These are phyloP conservation scores for Ptilodon capucinus DNA, from an alignment of 2,888 invertebrate genomes.

Conservation along the genomic window DNA sequence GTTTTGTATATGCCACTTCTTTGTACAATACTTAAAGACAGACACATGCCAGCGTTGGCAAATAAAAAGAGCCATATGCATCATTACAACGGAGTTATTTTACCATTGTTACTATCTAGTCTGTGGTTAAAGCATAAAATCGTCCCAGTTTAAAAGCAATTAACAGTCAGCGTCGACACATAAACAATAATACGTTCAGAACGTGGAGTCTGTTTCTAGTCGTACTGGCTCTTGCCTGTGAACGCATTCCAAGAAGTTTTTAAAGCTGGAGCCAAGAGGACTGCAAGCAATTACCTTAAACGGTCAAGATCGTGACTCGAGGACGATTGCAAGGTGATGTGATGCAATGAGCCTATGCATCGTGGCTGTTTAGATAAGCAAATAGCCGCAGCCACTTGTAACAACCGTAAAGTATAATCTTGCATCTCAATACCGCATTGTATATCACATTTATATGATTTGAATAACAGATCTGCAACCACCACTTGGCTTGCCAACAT, in stretches of 20 bases:
- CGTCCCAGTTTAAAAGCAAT: slow-evolving; percentile 9
- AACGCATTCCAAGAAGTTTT: neutral
- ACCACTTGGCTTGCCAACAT: neutral
- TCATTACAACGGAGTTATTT: no score
- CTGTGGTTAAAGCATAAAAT: no score
- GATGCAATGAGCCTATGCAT: slow-evolving; percentile 2
- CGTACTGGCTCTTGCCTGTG: neutral
- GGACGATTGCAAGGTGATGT: slow-evolving; percentile 9
- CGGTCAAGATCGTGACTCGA: slow-evolving; percentile 40
- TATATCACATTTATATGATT: neutral
- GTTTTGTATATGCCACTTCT: neutral
- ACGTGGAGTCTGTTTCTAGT: neutral
- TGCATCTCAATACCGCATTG: neutral
- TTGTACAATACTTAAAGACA: neutral
- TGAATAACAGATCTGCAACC: neutral
- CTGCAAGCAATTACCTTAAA: slow-evolving; percentile 17
- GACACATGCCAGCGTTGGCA: neutral
- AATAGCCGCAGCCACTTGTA: neutral
- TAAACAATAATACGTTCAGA: slow-evolving; percentile 2
- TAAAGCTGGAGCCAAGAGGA: neutral
- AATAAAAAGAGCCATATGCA: no score
- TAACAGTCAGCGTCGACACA: slow-evolving; percentile 2
- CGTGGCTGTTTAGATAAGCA: neutral
- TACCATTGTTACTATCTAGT: no score
- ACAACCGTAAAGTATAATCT: neutral